Conservation (phyloP, 1,140 invertebrate species). For the Drosophila tristis region DNA sequence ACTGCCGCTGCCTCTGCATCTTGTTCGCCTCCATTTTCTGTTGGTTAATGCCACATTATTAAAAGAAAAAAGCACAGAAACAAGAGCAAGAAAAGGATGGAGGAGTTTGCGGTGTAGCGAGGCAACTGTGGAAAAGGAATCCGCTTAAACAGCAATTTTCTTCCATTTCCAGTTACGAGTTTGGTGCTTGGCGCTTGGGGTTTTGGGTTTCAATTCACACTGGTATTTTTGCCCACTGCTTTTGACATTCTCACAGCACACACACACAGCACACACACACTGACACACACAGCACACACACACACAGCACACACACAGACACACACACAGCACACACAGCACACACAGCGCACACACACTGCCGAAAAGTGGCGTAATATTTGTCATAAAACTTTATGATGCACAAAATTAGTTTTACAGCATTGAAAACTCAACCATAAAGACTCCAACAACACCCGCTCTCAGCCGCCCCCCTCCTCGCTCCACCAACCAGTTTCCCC, state of each 20-base stretch:
- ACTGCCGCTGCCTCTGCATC: too few species aligned
- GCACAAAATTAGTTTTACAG: constrained; percentile 81
- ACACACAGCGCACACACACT: constrained; percentile 60
- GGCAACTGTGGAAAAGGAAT: constrained; percentile 39
- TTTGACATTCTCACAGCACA: constrained; percentile 60
- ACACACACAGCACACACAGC: constrained; percentile 17
- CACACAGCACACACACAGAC: constrained; percentile 54
- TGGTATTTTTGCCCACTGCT: constrained; percentile 20
- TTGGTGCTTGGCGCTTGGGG: not conserved
- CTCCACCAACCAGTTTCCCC: constrained; percentile 25
- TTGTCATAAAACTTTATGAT: constrained; percentile 79
- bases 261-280: too few species aligned
- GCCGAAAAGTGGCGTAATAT: constrained; percentile 76
- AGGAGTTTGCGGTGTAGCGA: too few species aligned
- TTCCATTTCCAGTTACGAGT: constrained; percentile 14
- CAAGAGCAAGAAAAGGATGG: not conserved
- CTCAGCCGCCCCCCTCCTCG: not conserved
- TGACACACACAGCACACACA: constrained; percentile 49
- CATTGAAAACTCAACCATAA: constrained; percentile 48
- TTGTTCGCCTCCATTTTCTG: constrained; percentile 23
- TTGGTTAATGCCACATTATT: constrained; percentile 57
- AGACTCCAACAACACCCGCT: too few species aligned
- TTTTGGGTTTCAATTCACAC: constrained; percentile 22
- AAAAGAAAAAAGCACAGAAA: constrained; percentile 22
- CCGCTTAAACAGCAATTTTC: constrained; percentile 65